Base-by-base conservation (phyloP, 2,113 vertebrate genomes). In the Notothenia coriiceps region DNA sequence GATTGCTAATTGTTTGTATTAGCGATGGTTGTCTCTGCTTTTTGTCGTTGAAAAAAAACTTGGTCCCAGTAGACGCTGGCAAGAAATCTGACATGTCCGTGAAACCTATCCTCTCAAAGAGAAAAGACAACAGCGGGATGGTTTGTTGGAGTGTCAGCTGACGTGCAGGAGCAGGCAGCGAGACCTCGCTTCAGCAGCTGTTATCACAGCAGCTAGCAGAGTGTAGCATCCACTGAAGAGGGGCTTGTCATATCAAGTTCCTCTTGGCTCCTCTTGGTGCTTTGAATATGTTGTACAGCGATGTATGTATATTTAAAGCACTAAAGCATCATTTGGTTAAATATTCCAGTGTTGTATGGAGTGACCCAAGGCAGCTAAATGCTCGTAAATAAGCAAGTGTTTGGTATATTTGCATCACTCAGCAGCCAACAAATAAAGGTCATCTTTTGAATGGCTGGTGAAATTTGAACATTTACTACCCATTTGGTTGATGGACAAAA, bases 181-280 rank as follows among this genome's bases (percentile, higher is more conserved):
- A 62, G 15, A 83, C 67, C 54, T 61, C 1, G 17, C 84, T 65
- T n/a, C 73, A 83, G 85, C 89, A 86, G 89, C 88, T 88, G 88
- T 78, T 70, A 56, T 74, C 78, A 47, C 62, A 1, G 29, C 67
- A 70, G 74, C 50, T 13, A 44, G 51, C 44, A 2, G 50, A 67
- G 82, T 47, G 18, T 22, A 0, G 44, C 59, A 2, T 10, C 57
- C 61, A 68, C 62, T 6, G 61, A 22, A 35, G 15, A 11, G 4
- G 40, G 10, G 17, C 5, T 44, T 20, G 15, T 15, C 2, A 6
- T 25, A 49, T 59, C 54, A 8, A 7, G 44, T 70, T 78, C 46
- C 35, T 44, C 47, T 33, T 71, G 61, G 11, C 55, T 54, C 49
- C 13, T n/a, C 5, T 4, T 64, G 12, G 25, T 29, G 8, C 12